Evolutionary conservation across 1,140 invertebrate species (phyloP), one percentile per base, ranked within the genome.

Genomic region (Tetragnatha versicolor): DNA sequence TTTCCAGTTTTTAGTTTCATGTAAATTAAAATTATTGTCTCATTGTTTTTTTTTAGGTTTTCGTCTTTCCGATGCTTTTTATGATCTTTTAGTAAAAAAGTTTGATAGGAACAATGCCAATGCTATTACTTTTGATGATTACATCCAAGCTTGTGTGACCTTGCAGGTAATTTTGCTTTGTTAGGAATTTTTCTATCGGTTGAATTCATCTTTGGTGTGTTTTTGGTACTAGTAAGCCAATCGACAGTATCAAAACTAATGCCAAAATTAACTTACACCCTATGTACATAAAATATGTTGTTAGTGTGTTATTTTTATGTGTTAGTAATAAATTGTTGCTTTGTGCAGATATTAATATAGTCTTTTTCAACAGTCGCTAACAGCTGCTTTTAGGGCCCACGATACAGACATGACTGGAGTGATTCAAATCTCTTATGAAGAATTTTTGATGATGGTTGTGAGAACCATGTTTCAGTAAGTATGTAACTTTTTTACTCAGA

Each of bases 381-480:
- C 96, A 66, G 88, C 91, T 79, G 90, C 96, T 60, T 98, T 98
- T 85, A 89, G 93, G 66, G 91, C 93, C 82, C 91, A 91, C 84
- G 97, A 99, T 84, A 94, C 93, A 6, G 94, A 99, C 85, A 90
- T 93, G 86, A 94, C 97, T 89, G 97, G 97, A 9, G 90, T 95
- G 55, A 98, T 99, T 81, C 93, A 92, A 42, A 97, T 99, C 84
- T 92, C 95, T 81, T 99, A 99, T 84, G 97, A 99, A 87, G 94
- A 98, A 84, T 99, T 99, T 87, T 89, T 99, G 29, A 91, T 90
- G 80, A 95, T 99, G 91, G 96, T 99, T 22, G 96, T 98, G 84
- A 93, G 25, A 31, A 79, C 76, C 10, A 79, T 79, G 76, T 79
- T 79, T 58, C 76, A 79, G 76, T 73, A 73, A 73, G 70, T 73